Conservation (phyloP, 2,113 vertebrate species). For the Percopsis transmontana region DNA sequence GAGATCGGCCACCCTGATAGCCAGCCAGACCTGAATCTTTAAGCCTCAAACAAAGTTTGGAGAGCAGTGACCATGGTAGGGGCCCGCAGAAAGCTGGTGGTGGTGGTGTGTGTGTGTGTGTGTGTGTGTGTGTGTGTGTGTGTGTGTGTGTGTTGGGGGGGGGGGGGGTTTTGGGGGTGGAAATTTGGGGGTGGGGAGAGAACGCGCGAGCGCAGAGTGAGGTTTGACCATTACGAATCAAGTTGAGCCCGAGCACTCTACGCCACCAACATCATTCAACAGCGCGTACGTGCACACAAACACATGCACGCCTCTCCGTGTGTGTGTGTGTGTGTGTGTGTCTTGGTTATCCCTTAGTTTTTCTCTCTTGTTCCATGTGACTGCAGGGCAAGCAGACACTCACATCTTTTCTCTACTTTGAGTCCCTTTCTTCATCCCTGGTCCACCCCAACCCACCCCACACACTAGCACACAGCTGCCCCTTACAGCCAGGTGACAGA, state of each 20-base stretch:
- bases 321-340: constrained; percentile 35
- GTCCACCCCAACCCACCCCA: constrained; percentile 49
- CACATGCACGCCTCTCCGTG: constrained; percentile 29
- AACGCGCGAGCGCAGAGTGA: constrained; percentile 67
- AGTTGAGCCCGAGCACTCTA: constrained; percentile 78
- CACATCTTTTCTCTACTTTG: constrained; percentile 53
- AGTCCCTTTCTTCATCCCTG: constrained; percentile 56
- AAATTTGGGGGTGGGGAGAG: constrained; percentile 32
- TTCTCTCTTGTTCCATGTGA: constrained; percentile 69
- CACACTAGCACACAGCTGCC: constrained; percentile 45
- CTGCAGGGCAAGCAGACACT: constrained; percentile 54
- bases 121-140: too few relatives aligned
- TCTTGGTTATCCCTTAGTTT: constrained; percentile 63
- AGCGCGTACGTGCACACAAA: background rate
- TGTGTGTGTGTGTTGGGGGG: constrained; percentile 7
- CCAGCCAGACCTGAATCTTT: constrained; percentile 56
- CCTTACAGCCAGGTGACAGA: constrained; percentile 52
- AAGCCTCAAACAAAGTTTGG: constrained; percentile 78
- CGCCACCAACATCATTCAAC: constrained; percentile 61
- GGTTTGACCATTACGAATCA: constrained; percentile 73
- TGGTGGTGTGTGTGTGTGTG: too few relatives aligned
- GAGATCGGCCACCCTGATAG: constrained; percentile 69
- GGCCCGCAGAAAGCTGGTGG: constrained; percentile 49
- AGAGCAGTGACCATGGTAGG: constrained; percentile 70
- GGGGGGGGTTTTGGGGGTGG: constrained; percentile 23